Evolutionary conservation across 2,797 vertebrate species (phyloP), one percentile per base, ranked within the genome.

Genomic region (Cottoperca gobio): DNA sequence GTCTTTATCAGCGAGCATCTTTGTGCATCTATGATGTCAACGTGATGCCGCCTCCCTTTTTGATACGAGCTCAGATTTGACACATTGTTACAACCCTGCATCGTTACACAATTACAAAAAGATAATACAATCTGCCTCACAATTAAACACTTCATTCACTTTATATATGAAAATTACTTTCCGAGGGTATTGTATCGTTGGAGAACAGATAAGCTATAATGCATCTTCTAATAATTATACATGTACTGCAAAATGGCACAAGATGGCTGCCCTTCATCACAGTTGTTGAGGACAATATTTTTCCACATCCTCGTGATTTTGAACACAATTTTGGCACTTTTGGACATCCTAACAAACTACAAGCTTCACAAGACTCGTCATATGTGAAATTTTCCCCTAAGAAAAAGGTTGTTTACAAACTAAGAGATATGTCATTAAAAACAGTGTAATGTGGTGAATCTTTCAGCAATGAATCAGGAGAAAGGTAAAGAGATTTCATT

Each of bases 191-290:
- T 65, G 72, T 81, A 49, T 62, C 57, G 70, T 85, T 64, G 58
- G 62, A 79, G 77, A 87, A 86, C 84, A 90, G 70, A 76, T 75
- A 73, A 78, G 79, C 65, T 89, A 79, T 66, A 74, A 86, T 85
- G 90, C 73, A 86, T 88, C 74, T 79, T 78, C 70, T 82, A 72
- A 87, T 75, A 82, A 61, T 82, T 57, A 73, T 74, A 89, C 81
- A 70, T 72, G 57, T 88, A 85, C 69, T 82, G 89, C 59, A 91
- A 86, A 90, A 89, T 92, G 92, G 92, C 93, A 93, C 91, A 79
- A 80, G 58, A 84, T 82, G 88, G 86, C 88, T 83, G 81, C 80
- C 70, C 73, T 65, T 84, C 60, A 8, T 85, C 87, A 88, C 84
- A 85, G 86, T 86, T 76, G 54, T 63, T 59, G 66, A 82, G 82